phyloP scores from a whole-genome alignment of 2,797 vertebrate species.

The Vultur gryphus region DNA sequence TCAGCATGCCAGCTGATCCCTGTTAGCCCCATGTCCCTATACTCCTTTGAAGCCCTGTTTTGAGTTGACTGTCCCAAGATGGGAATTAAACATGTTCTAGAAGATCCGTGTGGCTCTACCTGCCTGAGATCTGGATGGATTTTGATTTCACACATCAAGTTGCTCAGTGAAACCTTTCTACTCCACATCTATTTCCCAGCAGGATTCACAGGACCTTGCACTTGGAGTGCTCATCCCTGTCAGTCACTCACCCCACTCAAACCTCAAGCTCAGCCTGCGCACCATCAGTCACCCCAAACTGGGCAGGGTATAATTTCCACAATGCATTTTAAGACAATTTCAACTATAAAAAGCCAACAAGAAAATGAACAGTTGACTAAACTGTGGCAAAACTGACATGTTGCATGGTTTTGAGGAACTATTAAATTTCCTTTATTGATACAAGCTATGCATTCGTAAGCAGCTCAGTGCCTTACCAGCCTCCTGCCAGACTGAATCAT shows the following conservation, averaged over 20 bases:
- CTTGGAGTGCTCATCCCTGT: background rate
- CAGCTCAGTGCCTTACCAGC: slow-evolving; percentile 7
- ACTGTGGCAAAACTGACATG: background rate
- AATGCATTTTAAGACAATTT: background rate
- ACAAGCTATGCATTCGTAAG: slow-evolving; percentile 6
- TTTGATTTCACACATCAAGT: background rate
- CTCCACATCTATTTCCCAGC: background rate
- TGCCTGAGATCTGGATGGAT: background rate
- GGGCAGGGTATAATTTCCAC: background rate
- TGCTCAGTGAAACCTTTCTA: background rate
- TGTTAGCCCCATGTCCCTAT: background rate
- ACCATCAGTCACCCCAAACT: background rate
- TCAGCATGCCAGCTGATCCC: background rate
- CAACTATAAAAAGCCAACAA: background rate
- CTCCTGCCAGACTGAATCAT: slow-evolving; percentile 1
- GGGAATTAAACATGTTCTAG: background rate
- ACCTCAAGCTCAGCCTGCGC: background rate
- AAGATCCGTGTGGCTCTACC: background rate
- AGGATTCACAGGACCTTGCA: background rate
- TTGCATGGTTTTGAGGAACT: slow-evolving; percentile 2
- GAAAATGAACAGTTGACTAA: background rate
- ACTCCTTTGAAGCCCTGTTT: background rate
- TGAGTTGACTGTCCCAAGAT: background rate
- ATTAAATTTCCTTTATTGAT: slow-evolving; percentile 2
- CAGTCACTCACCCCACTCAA: background rate